Percentiles rank a stretch among this genome's conserved stretches.
Evolutionary conservation across 2,113 vertebrate species (phyloP).

Genomic region (Zonotrichia leucophrys): DNA sequence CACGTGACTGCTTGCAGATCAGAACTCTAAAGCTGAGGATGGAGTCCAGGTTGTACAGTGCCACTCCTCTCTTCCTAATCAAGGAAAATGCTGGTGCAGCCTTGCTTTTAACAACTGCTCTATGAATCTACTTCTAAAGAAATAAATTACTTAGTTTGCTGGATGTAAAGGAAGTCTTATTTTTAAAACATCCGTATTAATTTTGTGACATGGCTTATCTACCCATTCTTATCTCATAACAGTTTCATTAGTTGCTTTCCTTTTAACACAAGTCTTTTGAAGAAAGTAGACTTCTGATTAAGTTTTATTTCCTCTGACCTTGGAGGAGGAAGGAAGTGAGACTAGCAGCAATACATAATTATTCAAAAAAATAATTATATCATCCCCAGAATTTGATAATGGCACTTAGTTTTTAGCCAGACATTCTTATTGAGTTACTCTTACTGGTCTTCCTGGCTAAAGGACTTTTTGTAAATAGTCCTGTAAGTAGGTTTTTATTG

Average conservation of each 20-base stretch:
- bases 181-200: not conserved
- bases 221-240: not conserved
- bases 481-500: not conserved
- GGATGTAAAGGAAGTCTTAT: not conserved
- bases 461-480: not conserved
- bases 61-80: not conserved
- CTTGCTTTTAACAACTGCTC: not conserved
- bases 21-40: not conserved
- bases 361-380: not conserved
- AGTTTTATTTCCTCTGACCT: not conserved
- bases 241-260: not conserved
- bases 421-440: constrained; percentile 24
- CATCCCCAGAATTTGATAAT: not conserved
- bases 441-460: not conserved
- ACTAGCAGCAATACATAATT: not conserved
- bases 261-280: not conserved
- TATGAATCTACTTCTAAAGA: not conserved
- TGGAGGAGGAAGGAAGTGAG: not conserved
- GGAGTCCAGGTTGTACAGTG: not conserved
- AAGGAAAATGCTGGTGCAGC: not conserved
- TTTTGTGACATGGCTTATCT: not conserved
- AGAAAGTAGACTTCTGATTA: not conserved
- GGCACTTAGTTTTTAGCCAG: not conserved
- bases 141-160: not conserved
- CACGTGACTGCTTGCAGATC: not conserved